Evolutionary conservation across 2,113 vertebrate species (phyloP).

Genomic region (Neogale vison): DNA sequence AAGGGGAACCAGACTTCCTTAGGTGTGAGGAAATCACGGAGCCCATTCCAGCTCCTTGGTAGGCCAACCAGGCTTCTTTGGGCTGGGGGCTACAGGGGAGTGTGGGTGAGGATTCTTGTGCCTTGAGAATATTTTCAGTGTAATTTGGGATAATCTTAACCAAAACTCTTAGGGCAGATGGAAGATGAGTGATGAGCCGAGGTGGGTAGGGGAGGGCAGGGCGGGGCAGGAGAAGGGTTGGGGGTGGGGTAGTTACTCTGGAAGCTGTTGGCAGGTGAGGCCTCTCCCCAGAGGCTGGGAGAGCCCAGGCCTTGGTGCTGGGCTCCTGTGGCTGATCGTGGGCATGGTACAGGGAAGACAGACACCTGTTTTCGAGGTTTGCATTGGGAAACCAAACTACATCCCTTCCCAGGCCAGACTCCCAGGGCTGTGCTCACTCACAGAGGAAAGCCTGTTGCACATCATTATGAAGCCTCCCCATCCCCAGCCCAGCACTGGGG

Average conservation of each 20-base stretch:
- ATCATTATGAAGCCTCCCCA: neutral
- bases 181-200: neutral
- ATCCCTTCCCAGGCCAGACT: neutral
- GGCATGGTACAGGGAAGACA: neutral
- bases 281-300: neutral
- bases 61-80: neutral
- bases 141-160: neutral
- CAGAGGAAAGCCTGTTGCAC: neutral
- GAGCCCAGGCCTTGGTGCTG: neutral
- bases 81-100: accelerated
- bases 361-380: neutral
- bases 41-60: neutral
- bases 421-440: accelerated
- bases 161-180: neutral
- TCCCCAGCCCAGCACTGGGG: neutral
- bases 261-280: neutral
- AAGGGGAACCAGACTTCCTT: neutral
- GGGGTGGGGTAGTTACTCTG: neutral
- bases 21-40: neutral
- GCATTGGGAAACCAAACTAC: neutral
- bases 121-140: conserved; percentile 8
- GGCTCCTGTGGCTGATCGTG: neutral
- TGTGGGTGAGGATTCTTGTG: neutral
- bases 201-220: too few relatives aligned
- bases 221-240: neutral